phyloP scores from a whole-genome alignment of 37 sponge, comb jelly and placozoan genomes.

The Beroe forskalii region DNA sequence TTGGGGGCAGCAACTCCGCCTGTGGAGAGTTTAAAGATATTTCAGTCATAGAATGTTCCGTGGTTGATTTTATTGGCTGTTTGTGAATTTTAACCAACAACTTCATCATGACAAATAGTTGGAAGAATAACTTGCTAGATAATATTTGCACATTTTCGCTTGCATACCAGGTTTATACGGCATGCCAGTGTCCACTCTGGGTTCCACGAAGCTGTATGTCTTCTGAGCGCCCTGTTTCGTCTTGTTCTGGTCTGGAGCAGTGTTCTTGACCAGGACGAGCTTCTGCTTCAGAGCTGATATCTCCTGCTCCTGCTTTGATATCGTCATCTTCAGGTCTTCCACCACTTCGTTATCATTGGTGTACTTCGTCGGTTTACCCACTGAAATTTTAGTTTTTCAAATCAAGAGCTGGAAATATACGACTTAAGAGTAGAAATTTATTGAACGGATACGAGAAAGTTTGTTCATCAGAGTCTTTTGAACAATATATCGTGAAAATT shows the following conservation, averaged over 20 bases:
- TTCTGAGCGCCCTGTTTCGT: background rate
- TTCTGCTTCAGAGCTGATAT: slow-evolving; percentile 42
- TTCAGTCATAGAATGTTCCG: too few species aligned
- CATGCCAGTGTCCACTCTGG: slow-evolving; percentile 43
- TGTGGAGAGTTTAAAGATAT: too few species aligned
- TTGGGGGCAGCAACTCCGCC: slow-evolving; percentile 28
- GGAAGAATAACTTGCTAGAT: too few species aligned
- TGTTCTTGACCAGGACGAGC: slow-evolving; percentile 26
- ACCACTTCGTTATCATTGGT: slow-evolving; percentile 18
- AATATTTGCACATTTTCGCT: too few species aligned
- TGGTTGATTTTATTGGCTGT: too few species aligned
- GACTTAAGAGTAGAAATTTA: too few species aligned
- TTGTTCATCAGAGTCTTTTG: too few species aligned
- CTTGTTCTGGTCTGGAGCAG: background rate
- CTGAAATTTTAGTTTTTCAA: background rate
- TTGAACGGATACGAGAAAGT: too few species aligned
- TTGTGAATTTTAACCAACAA: too few species aligned
- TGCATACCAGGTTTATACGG: slow-evolving; percentile 63
- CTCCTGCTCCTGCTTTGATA: slow-evolving; percentile 41
- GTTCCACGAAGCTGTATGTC: slow-evolving; percentile 44
- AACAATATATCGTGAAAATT: too few species aligned
- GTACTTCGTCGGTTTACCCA: slow-evolving; percentile 57
- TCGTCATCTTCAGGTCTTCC: slow-evolving; percentile 32
- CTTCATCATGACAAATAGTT: too few species aligned
- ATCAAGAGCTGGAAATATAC: too few species aligned